These are phyloP conservation scores for Chrysaora quinquecirrha DNA, from an alignment of 30 jellyfish, hydroid and myxozoan species.

Conservation along the genomic window DNA sequence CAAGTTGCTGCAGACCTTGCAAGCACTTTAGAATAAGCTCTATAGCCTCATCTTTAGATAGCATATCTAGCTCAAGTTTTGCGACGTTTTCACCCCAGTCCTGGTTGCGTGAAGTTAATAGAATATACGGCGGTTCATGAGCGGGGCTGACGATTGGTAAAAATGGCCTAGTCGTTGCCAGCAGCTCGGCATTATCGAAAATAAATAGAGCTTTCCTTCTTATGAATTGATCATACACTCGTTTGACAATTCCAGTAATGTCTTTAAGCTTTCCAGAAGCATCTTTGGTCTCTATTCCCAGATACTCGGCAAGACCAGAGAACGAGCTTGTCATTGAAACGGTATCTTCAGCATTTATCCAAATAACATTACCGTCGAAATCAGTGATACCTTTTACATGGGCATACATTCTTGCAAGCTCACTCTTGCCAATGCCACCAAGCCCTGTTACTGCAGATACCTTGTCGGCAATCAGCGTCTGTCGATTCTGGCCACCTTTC, in stretches of 20 bases:
- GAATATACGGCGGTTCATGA: slow-evolving; percentile 16
- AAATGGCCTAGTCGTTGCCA: slow-evolving; percentile 18
- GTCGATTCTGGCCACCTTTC: background rate
- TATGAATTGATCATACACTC: slow-evolving; percentile 48
- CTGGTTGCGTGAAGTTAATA: slow-evolving; percentile 51
- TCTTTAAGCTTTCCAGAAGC: background rate
- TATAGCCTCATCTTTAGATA: slow-evolving; percentile 42
- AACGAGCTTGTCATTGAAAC: slow-evolving; percentile 50
- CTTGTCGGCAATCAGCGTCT: slow-evolving; percentile 12
- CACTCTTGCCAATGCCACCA: slow-evolving; percentile 80
- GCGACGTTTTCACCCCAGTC: slow-evolving; percentile 56
- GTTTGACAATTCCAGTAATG: slow-evolving; percentile 13
- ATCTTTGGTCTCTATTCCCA: slow-evolving; percentile 27
- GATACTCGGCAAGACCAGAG: slow-evolving; percentile 31
- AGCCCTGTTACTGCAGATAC: slow-evolving; percentile 57
- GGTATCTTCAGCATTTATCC: slow-evolving; percentile 62
- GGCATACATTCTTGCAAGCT: slow-evolving; percentile 56
- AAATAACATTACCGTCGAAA: slow-evolving; percentile 57
- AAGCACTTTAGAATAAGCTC: slow-evolving; percentile 14
- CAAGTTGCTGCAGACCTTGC: background rate
- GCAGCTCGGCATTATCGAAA: slow-evolving; percentile 64
- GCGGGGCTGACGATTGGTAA: slow-evolving; percentile 37
- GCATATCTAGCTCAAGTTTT: slow-evolving; percentile 19
- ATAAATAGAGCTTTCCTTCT: slow-evolving; percentile 39
- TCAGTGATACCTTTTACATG: slow-evolving; percentile 22